Base-by-base conservation (phyloP, 2,888 invertebrate genomes). In the Sepiola atlantica region DNA sequence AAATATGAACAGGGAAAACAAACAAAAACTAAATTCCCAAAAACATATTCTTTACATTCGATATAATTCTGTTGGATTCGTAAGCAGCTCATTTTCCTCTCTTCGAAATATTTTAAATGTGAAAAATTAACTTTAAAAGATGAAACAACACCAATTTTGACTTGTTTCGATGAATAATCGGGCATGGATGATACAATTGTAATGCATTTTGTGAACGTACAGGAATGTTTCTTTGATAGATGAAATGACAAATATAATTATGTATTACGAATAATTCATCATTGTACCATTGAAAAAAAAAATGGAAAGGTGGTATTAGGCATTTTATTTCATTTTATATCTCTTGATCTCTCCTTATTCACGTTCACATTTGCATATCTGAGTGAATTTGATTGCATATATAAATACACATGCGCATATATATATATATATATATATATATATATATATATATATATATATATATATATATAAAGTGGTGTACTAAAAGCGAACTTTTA, bases 181-280 rank as follows among this genome's bases (percentile, higher is more conserved):
- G 16, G n/a, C n/a, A 77, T 16, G n/a, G 77, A 77, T 77, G 16
- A 77, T n/a, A 77, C 61, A 61, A 61, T 77, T n/a, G n/a, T 77
- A 77, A 77, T 77, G n/a, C 77, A 77, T 77, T n/a, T n/a, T 16
- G 32, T n/a, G 77, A n/a, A 77, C 77, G n/a, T 6, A 32, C 18
- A 16, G 18, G 14, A 16, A 32, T 77, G 12, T 32, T n/a, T 32
- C 77, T 77, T 32, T 14, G 1, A 77, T 16, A 77, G 32, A 77
- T 77, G n/a, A 77, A 77, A 77, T 77, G n/a, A 77, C 77, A n/a
- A 77, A 77, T 77, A 77, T 77, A 16, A 77, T 77, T 77, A 77
- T 77, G n/a, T 3, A 77, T n/a, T 12, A 77, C n/a, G 21, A 32
- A n/a, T 77, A 0, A n/a, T 77, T 77, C 77, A 77, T 77, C 12